Percentiles rank a stretch among this genome's conserved stretches.
Conservation (phyloP, 1,140 invertebrate species). For the Drosophila nannoptera region DNA sequence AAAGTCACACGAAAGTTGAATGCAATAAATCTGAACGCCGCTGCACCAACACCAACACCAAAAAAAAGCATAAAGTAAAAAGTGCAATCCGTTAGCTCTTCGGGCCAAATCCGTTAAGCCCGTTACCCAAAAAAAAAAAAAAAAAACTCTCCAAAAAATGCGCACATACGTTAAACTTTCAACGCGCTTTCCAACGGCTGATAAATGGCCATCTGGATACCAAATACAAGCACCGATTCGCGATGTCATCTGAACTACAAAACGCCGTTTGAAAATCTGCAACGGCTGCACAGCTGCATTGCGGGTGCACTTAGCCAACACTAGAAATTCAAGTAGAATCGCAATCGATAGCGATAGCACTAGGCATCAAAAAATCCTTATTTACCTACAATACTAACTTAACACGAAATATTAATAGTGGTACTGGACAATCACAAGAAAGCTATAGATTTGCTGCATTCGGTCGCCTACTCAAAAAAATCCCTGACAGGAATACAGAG, state of each 20-base stretch:
- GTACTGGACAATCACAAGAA: no score
- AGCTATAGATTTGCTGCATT: no score
- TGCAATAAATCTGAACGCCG: conserved; percentile 74
- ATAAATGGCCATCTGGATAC: conserved; percentile 64
- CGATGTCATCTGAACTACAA: conserved; percentile 24
- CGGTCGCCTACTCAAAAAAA: no score
- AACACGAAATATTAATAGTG: no score
- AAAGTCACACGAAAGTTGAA: conserved; percentile 76
- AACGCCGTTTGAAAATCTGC: conserved; percentile 1
- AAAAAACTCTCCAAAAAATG: neutral
- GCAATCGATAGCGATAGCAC: no score
- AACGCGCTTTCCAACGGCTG: conserved; percentile 61
- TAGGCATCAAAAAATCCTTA: no score
- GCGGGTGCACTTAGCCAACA: conserved; percentile 34
- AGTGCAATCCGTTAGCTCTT: conserved; percentile 55
- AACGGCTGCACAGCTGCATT: conserved; percentile 34
- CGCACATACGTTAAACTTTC: conserved; percentile 54
- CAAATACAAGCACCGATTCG: conserved; percentile 59
- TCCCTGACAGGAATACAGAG: no score
- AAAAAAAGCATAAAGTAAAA: conserved; percentile 46
- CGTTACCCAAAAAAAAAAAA: conserved; percentile 42
- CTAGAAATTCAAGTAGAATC: conserved; percentile 28
- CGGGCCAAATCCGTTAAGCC: conserved; percentile 67
- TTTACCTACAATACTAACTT: no score
- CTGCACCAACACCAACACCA: conserved; percentile 36